Percentiles rank a stretch among this genome's conserved stretches.
Conservation (phyloP, 1,140 invertebrate species). For the Atta texana region DNA sequence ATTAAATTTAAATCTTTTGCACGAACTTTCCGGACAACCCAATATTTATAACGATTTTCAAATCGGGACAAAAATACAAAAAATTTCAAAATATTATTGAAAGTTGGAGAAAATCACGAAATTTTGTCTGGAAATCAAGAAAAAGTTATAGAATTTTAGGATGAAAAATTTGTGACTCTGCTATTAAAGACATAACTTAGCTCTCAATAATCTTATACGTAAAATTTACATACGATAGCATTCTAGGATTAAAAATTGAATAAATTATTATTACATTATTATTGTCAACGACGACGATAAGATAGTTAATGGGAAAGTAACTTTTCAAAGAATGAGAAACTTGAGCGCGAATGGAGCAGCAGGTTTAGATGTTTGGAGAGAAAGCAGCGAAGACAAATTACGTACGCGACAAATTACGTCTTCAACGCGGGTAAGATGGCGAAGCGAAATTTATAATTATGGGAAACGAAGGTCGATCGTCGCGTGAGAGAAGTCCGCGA, state of each 20-base stretch:
- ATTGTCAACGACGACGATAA: not conserved
- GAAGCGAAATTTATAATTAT: conserved; percentile 47
- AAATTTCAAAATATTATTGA: too few species aligned
- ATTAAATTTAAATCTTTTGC: too few species aligned
- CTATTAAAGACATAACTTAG: too few species aligned
- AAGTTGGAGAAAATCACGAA: too few species aligned
- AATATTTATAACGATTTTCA: too few species aligned
- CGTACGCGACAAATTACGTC: not conserved
- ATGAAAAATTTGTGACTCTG: too few species aligned
- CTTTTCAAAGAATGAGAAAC: conserved; percentile 36
- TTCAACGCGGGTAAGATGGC: not conserved
- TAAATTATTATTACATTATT: not conserved
- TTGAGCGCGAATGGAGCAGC: not conserved
- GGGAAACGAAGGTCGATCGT: conserved; percentile 25
- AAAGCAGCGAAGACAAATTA: conserved; percentile 18
- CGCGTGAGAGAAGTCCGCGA: not conserved
- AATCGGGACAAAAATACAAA: too few species aligned
- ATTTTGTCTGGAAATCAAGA: too few species aligned
- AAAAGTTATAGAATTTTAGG: too few species aligned
- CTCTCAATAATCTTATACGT: too few species aligned
- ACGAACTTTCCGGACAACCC: too few species aligned
- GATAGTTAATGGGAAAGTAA: not conserved
- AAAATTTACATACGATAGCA: too few species aligned
- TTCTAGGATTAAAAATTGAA: not conserved
- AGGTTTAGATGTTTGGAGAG: conserved; percentile 30